Conservation (phyloP, 1,140 invertebrate species). For the Cherax quadricarinatus region DNA sequence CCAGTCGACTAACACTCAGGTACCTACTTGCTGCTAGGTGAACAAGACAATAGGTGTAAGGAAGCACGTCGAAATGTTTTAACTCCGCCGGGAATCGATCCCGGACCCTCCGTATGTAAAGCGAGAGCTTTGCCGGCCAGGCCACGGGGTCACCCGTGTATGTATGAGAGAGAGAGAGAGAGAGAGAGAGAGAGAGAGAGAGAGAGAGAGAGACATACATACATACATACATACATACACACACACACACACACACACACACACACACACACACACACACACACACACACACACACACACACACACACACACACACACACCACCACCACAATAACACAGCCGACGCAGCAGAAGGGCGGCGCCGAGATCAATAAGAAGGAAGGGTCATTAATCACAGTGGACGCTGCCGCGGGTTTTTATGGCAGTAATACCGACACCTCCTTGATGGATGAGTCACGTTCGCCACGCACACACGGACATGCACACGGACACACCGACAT, state of each 20-base stretch:
- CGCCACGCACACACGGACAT: background rate
- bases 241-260: conserved; percentile 28
- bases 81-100: too few relatives aligned
- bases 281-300: background rate
- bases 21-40: too few relatives aligned
- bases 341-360: background rate
- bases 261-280: background rate
- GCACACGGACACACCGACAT: background rate
- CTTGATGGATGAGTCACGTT: conserved; percentile 6
- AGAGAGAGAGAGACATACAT: too few relatives aligned
- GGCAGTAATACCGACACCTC: background rate
- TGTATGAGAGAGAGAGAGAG: background rate
- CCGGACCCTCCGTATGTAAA: too few relatives aligned
- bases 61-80: too few relatives aligned
- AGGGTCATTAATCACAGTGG: conserved; percentile 2
- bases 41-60: too few relatives aligned
- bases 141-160: too few relatives aligned
- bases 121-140: too few relatives aligned
- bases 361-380: conserved; percentile 1
- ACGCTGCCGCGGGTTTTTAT: background rate
- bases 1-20: too few relatives aligned
- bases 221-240: background rate
- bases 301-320: background rate
- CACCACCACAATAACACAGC: background rate
- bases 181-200: too few relatives aligned